phyloP scores from a whole-genome alignment of 2,888 invertebrate genomes.

The Baccha elongata region DNA sequence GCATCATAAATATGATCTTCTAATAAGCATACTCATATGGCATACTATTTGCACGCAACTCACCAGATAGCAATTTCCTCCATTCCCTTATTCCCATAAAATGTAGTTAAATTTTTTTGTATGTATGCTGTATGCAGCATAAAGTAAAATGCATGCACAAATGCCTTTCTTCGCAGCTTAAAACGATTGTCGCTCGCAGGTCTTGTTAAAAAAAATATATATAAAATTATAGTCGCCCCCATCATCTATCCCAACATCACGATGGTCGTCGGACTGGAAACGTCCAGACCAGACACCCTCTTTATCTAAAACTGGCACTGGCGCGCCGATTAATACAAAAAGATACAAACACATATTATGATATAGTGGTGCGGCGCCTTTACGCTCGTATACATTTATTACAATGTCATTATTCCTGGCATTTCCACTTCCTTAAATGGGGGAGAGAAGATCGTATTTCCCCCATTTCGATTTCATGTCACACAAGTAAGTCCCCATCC shows the following conservation, averaged over 20 bases:
- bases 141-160: conserved; percentile 26
- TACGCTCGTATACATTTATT: conserved; percentile 65
- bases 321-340: conserved; percentile 53
- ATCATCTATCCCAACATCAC: conserved; percentile 9
- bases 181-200: conserved; percentile 25
- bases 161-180: background rate
- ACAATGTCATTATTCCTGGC: conserved; percentile 60
- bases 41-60: conserved; percentile 22
- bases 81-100: conserved; percentile 28
- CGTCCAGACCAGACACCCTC: conserved; percentile 57
- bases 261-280: conserved; percentile 7
- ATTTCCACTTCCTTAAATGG: conserved; percentile 68
- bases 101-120: background rate
- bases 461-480: conserved; percentile 53
- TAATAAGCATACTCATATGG: background rate
- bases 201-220: conserved; percentile 23
- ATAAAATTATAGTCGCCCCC: conserved; percentile 19
- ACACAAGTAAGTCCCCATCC: conserved; percentile 17
- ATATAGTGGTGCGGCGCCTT: conserved; percentile 54
- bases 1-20: background rate
- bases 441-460: conserved; percentile 60
- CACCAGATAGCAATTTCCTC: conserved; percentile 22
- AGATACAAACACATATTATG: conserved; percentile 28
- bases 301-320: conserved; percentile 42
- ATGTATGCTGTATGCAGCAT: no score